Evolutionary conservation across 2,888 invertebrate species (phyloP), one percentile per base, ranked within the genome.

Genomic region (Lithophane ornitopus): DNA sequence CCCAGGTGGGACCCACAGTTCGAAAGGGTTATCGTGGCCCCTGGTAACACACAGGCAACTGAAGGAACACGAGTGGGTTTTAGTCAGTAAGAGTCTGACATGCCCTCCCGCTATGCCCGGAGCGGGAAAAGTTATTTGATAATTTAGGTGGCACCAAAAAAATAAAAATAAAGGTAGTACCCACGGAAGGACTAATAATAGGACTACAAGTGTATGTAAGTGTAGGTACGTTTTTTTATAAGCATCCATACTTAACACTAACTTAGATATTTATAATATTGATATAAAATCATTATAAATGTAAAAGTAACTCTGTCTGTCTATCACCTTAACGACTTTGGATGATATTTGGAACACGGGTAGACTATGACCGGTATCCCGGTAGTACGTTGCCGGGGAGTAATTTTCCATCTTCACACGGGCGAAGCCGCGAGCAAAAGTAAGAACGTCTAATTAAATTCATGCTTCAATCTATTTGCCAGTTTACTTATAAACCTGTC

Each of bases 401-500:
- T 49, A 34, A 34, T 66, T 16, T 16, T n/a, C 22, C 9, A n/a
- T 49, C 14, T 9, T 14, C 14, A 11, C 34, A 16, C 14, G 14
- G 28, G 0, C 0, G 2, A 46, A 49, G 28, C 22, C 22, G 14
- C 14, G 28, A 2, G 6, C 6, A 22, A 16, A 28, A 66, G 14
- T 49, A 3, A 9, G 46, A 34, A 11, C 19, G 2, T 14, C 54
- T 52, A 54, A 71, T 54, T 22, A 26, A 26, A 41, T 28, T n/a
- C n/a, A n/a, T n/a, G 82, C 41, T 71, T 67, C 62, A 58, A 59
- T 71, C 54, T 78, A 34, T 78, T 68, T 68, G 46, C 52, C 19
- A 39, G 58, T 39, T 34, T 62, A 56, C 66, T 61, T 39, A 67
- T 41, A 79, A 83, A 81, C 80, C 80, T 59, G 80, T 69, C 79